Base-by-base conservation (phyloP, 2,113 vertebrate species). In the Petrocephalus zakoni region DNA sequence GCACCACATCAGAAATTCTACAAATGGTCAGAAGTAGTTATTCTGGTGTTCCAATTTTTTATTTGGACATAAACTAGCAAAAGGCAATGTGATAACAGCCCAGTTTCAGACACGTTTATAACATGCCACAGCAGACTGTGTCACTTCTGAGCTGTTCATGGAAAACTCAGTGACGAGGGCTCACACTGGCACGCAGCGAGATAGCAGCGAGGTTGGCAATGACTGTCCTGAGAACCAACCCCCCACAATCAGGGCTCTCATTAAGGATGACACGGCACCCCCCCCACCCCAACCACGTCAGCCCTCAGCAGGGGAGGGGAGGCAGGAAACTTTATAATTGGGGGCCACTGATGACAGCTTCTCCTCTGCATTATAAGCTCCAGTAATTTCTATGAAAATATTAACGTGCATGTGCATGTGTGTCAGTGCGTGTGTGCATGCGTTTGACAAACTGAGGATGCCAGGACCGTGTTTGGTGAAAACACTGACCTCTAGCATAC, bases 301-400 rank as follows among this genome's bases (percentile, higher is more conserved):
- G 64, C 58, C 89, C 92, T 72, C 93, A 93, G 94, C 92, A 29
- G 93, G 93, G 91, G 93, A 91, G 89, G 93, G 52, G 58, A 1
- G 2, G 46, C 91, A 92, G 89, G 95, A 94, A 94, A 93, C 94
- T 96, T 96, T 96, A 95, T 97, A 97, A 97, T 96, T 96, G 95
- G 95, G 91, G 92, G 93, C 94, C 93, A 93, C 92, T 87, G 88
- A 95, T 96, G 95, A 96, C 96, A 96, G 95, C 94, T 95, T 96
- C 94, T 94, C 92, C 94, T 94, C 95, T 95, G 93, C 93, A 95
- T 95, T 94, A 95, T 94, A 96, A 95, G 95, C 94, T 94, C 91
- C 93, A 91, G 94, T 96, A 95, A 96, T 95, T 95, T 94, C 91
- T 90, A 92, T 94, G 94, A 86, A 37, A 86, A 83, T 88, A 58